Evolutionary conservation across 1,140 invertebrate genomes (phyloP), one percentile per base, ranked within the genome.

Genomic region (Adoxophyes honmai): DNA sequence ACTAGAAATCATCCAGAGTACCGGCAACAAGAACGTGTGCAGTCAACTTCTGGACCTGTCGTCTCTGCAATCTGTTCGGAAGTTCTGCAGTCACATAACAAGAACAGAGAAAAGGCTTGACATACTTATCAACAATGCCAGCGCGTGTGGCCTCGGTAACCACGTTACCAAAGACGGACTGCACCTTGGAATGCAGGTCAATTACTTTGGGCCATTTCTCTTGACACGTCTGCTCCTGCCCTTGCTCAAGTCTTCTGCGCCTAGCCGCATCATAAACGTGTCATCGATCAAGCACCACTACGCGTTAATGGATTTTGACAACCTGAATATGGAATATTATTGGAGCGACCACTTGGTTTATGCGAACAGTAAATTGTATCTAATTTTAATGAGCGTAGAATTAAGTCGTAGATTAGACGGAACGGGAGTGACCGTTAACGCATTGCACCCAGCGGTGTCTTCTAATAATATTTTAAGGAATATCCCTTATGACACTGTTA

Each of bases 141-240:
- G 93, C 8, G 73, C 1, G 15, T 90, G 2, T 11, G 57, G 39
- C n/a, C 7, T 52, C 4, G 21, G 16, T 28, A 11, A 60, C 9
- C 65, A 16, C 76, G 91, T 78, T 61, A 92, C 64, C 91, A 92
- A 92, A 66, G 95, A 97, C 84, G 94, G 93, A 4, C 73, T 96
- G 7, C 95, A 96, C 75, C 81, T 93, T 59, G 94, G 94, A 0
- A 96, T 96, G 93, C 94, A 93, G 4, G 94, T 94, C 3, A 97
- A 98, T 86, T 93, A 96, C 73, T 95, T 95, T 74, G 94, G 94
- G 0, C 95, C 94, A 38, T 96, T 96, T 73, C 87, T 96, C 4
- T 78, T 96, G 10, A 96, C 95, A 0, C 88, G 91, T 73, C 78
- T 91, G 52, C 75, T 91, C 9, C 89, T 89, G 55, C 95, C 94